Base-by-base conservation (phyloP, 2,888 invertebrate species). In the Dicyrtoma fusca region DNA sequence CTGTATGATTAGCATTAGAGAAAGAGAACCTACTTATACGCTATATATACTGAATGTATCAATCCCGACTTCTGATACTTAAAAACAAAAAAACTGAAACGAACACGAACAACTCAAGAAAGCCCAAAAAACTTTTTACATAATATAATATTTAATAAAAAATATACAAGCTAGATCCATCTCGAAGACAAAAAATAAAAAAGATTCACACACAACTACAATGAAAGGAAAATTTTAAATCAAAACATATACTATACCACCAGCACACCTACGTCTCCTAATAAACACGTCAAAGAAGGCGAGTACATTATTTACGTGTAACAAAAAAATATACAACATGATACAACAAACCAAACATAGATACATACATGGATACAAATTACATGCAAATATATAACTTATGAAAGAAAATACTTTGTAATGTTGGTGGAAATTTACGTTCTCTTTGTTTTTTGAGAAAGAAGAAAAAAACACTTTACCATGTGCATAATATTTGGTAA, bases 401-500 rank as follows among this genome's bases (percentile, higher is more conserved):
- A 11, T 3, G 19, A 44, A 14, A 17, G 19, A 44, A 14, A 47
- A 44, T 42, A 61, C 34, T 63, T 63, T 63, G 63, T 63, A 63
- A 61, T 61, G 34, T 63, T 63, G 63, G 47, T 63, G 63, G 25
- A 63, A 44, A 42, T 62, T 63, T 49, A 17, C 17, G 63, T 63
- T 63, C 47, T 13, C 21, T 47, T 45, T 47, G 45, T 63, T 21
- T 63, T 63, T n/a, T 42, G 47, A 47, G 21, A 23, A 63, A 63
- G 44, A 63, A 44, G 47, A 47, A 45, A 63, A 63, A 61, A 42
- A 34, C 23, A 63, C 61, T 61, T 57, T 61, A 61, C 63, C 63
- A 47, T 63, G 63, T 63, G 63, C 63, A 63, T 63, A 63, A 61
- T 61, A 44, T 61, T 63, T 63, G 63, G 63, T 63, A 63, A 63